phyloP scores from a whole-genome alignment of 2,797 vertebrate genomes.

The Acrocephalus scirpaceus region DNA sequence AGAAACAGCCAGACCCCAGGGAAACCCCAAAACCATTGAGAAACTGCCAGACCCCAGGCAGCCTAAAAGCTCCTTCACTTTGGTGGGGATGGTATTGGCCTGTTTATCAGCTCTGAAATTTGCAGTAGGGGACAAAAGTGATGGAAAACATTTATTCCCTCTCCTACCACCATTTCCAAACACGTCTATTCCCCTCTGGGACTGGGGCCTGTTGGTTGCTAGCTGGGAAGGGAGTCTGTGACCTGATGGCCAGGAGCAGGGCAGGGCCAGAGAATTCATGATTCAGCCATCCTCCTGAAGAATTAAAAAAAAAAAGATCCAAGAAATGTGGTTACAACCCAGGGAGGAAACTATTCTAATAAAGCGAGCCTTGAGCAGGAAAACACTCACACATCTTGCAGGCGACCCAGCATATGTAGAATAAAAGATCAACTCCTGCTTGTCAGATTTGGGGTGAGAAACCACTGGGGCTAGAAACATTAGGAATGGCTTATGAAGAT shows the following conservation, averaged over 20 bases:
- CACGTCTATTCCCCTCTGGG: not conserved
- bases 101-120: not conserved
- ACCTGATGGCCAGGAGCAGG: not conserved
- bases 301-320: not conserved
- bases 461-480: not conserved
- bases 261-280: not conserved
- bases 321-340: not conserved
- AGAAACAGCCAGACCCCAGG: not conserved
- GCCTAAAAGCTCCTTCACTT: not conserved
- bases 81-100: not conserved
- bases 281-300: not conserved
- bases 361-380: not conserved
- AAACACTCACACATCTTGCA: not conserved
- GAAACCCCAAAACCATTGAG: not conserved
- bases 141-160: not conserved
- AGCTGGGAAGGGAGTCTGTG: not conserved
- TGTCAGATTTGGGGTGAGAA: not conserved
- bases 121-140: not conserved
- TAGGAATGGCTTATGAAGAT: not conserved
- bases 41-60: not conserved
- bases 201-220: not conserved
- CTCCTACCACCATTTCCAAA: not conserved
- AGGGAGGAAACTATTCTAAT: not conserved
- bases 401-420: not conserved
- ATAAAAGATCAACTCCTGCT: not conserved